Evolutionary conservation across 2,113 vertebrate species (phyloP), one percentile per base, ranked within the genome.

Genomic region (Hypocryptadius cinnamomeus): DNA sequence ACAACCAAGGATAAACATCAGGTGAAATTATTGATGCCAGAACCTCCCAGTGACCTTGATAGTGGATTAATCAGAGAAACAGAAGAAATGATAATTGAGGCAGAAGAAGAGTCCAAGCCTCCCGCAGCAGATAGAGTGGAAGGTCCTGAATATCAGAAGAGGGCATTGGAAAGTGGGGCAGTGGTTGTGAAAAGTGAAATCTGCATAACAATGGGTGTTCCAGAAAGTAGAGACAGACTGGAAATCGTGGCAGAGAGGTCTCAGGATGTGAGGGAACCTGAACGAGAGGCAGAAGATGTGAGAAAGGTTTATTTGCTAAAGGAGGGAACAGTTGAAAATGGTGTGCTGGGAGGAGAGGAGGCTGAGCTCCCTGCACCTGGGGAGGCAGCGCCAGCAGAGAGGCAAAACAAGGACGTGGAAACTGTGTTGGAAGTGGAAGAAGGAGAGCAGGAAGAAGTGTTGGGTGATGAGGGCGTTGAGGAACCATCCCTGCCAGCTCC

Each of bases 111-210:
- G 28, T 54, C 61, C 42, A 84, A 63, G n/a, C 47, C 53, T 85
- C 5, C 76, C 83, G 31, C 44, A 31, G 61, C 2, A 54, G 91
- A 70, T 68, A 84, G 94, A 91, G n/a, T 59, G 50, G 89, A 85
- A 76, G 13, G 44, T 69, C 20, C 60, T 0, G 19, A 94, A 93
- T 86, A 92, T 61, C 70, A 93, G 71, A 60, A 71, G 79, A 82
- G 24, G 18, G 27, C 42, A 9, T 13, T 25, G 53, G 87, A 74
- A 91, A 73, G 24, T 30, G 59, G 70, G 19, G 9, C 15, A 20
- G 56, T 18, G 70, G 61, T 48, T 25, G 74, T 89, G 90, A 94
- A 95, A 92, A 76, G 93, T 17, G 92, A 95, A 54, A 71, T 44
- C 68, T 72, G 17, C 24, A 0, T 96, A 21, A 61, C 19, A 2